Base-by-base conservation (phyloP, 2,113 vertebrate species). In the Thalassarche chlororhynchos region DNA sequence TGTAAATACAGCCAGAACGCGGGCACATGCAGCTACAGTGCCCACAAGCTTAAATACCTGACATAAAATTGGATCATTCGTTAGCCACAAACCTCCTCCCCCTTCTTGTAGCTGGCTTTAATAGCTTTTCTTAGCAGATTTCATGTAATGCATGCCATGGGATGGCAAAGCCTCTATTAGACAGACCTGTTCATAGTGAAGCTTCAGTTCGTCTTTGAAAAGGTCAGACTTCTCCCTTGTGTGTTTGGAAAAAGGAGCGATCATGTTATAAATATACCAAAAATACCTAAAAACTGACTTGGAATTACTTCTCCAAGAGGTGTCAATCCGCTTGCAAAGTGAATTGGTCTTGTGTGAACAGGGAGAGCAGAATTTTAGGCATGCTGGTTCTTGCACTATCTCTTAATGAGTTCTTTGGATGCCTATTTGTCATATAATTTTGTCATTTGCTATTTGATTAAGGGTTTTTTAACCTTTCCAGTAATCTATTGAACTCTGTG, bases 141-240 rank as follows among this genome's bases (percentile, higher is more conserved):
- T 51, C 26, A 51, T 36, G 19, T 36, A 49, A 70, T 32, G 34
- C 38, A 58, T 95, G 62, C 62, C 62, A 61, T 8, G 7, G 40
- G 52, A 52, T 47, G 49, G 62, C 32, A 93, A 96, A 90, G 36
- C 54, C 62, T 46, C 79, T 84, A 21, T 82, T 82, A 96, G 90
- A 60, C 78, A 87, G 54, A 79, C 47, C 32, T 26, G 24, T 49
- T 94, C 74, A 18, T 17, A 65, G 55, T 7, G 38, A 84, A 92
- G 64, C 76, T 89, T 84, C 82, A 86, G 71, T 69, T 91, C 14
- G 4, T 60, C 89, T 95, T 90, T 80, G 81, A 85, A 96, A 96
- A 97, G 87, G 95, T 93, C 96, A 97, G 74, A 36, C 34, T 93
- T 95, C 49, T 90, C 72, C 61, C 81, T 85, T n/a, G 52, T n/a